Percentiles rank a stretch among this genome's conserved stretches.
Evolutionary conservation across 2,113 vertebrate species (phyloP).

Genomic region (Larimichthys crocea): DNA sequence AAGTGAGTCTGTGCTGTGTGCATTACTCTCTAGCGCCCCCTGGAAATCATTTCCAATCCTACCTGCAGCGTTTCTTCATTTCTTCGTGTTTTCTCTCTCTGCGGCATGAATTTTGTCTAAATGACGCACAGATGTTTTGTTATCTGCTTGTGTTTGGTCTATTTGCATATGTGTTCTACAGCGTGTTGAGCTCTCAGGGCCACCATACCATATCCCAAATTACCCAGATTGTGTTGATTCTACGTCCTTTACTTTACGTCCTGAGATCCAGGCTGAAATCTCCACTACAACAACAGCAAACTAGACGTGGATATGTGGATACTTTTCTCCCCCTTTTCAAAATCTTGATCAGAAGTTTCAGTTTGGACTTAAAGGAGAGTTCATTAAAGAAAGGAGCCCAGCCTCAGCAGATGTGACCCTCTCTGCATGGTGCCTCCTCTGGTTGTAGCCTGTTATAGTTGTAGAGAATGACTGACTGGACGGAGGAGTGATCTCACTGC

Average conservation of each 20-base stretch:
- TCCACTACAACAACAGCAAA: neutral
- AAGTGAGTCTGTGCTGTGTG: neutral
- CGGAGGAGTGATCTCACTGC: conserved; percentile 38
- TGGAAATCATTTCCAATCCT: neutral
- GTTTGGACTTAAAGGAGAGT: conserved; percentile 20
- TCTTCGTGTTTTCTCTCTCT: neutral
- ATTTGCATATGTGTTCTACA: neutral
- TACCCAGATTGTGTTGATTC: neutral
- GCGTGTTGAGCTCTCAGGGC: neutral
- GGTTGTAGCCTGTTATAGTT: conserved; percentile 65
- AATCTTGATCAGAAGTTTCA: conserved; percentile 2
- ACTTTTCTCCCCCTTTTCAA: neutral
- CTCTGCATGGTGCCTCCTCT: conserved; percentile 82
- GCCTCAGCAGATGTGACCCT: conserved; percentile 10
- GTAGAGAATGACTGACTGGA: conserved; percentile 51
- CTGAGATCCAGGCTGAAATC: neutral
- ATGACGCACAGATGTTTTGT: neutral
- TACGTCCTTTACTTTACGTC: neutral
- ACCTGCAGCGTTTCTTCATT: neutral
- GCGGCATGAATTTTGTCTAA: neutral
- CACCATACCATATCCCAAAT: neutral
- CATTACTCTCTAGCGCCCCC: neutral
- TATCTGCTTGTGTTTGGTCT: neutral
- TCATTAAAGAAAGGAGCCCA: conserved; percentile 11
- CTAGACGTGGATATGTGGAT: neutral